Percentiles rank a stretch among this genome's conserved stretches.
Evolutionary conservation across 2,113 vertebrate species (phyloP).

Genomic region (Tragelaphus strepsiceros): DNA sequence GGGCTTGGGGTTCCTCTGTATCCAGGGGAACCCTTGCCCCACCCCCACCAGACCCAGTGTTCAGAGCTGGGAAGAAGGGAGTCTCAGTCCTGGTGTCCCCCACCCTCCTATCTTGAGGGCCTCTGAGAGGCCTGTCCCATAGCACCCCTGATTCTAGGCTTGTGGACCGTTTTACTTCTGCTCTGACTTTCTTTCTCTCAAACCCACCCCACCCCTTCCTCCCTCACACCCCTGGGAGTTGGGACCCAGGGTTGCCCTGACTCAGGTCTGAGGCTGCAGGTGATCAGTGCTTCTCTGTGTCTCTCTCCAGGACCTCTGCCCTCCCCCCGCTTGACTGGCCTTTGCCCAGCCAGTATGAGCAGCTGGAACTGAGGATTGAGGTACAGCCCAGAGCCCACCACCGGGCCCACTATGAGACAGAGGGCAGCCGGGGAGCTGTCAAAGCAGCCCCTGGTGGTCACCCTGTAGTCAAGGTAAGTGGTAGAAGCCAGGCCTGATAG

Average conservation of each 20-base stretch:
- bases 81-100: background rate
- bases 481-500: background rate
- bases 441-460: constrained; percentile 90
- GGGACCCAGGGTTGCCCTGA: background rate
- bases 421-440: constrained; percentile 92
- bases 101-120: background rate
- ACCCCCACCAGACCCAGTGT: background rate
- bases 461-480: constrained; percentile 89
- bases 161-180: background rate
- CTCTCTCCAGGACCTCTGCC: constrained; percentile 83
- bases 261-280: background rate
- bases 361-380: constrained; percentile 90
- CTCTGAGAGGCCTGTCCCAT: background rate
- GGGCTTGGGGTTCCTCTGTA: background rate
- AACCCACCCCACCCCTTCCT: background rate
- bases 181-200: background rate
- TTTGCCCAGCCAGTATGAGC: constrained; percentile 90
- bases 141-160: background rate
- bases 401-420: constrained; percentile 93
- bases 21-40: background rate
- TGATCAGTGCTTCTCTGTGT: background rate
- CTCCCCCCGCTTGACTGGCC: constrained; percentile 93
- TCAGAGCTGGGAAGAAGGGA: constrained; percentile 13
- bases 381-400: constrained; percentile 92
- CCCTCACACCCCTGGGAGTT: background rate